These are phyloP conservation scores for Perodicticus potto DNA, from an alignment of 2,797 vertebrate genomes.

Conservation along the genomic window DNA sequence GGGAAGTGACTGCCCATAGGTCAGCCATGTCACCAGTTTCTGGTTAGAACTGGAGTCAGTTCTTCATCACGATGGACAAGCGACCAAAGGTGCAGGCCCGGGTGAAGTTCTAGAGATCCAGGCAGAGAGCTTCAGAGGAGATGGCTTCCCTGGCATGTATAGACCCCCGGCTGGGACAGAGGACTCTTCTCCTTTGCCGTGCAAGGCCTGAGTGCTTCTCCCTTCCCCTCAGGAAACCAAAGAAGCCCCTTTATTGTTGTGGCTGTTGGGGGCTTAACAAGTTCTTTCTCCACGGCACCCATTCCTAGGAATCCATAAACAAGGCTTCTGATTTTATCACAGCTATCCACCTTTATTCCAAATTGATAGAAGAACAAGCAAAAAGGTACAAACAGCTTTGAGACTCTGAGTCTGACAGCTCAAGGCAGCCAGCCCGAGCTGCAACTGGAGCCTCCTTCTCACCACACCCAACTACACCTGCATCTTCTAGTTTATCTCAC, in stretches of 20 bases:
- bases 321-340: background rate
- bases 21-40: background rate
- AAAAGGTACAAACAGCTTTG: background rate
- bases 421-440: accelerated
- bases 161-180: background rate
- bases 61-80: background rate
- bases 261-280: background rate
- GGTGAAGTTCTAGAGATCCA: background rate
- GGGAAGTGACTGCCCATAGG: background rate
- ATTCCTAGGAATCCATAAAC: background rate
- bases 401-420: no score
- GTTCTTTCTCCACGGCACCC: background rate
- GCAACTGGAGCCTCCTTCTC: background rate
- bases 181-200: background rate
- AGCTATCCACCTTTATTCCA: background rate
- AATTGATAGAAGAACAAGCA: background rate
- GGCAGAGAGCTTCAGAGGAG: background rate
- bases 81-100: background rate
- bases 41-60: background rate
- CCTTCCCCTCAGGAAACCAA: background rate
- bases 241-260: background rate
- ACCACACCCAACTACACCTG: background rate
- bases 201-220: background rate
- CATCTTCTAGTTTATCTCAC: background rate
- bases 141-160: background rate